Evolutionary conservation across 2,888 invertebrate genomes (phyloP).

Genomic region (Stenichneumon culpator): DNA sequence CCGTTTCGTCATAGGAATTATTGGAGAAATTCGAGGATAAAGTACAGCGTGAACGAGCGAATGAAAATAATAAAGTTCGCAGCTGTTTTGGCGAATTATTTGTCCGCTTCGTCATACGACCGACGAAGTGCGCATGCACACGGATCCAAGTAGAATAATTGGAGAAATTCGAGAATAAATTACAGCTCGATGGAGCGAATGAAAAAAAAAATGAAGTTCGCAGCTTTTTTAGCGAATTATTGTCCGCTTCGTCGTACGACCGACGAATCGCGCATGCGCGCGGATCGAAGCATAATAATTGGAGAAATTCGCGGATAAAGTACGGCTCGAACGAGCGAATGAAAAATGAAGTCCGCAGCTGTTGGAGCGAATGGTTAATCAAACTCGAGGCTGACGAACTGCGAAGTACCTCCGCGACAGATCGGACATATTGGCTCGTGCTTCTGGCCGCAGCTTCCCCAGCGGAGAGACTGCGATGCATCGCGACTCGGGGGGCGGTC

Average conservation of each 20-base stretch:
- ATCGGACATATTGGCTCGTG: not conserved
- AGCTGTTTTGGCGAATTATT: not conserved
- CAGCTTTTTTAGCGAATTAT: not conserved
- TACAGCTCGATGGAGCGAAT: not conserved
- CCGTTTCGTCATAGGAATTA: not conserved
- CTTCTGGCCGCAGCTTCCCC: slow-evolving; percentile 10
- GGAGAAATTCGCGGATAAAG: not conserved
- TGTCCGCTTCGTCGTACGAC: not conserved
- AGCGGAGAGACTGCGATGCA: slow-evolving; percentile 14
- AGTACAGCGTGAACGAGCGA: no score
- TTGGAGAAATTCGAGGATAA: not conserved
- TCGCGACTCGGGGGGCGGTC: slow-evolving; percentile 1
- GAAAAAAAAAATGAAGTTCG: not conserved
- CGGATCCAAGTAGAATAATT: no score
- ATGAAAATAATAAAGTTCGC: not conserved
- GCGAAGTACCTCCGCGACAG: not conserved
- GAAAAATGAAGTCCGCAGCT: not conserved
- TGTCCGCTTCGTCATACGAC: not conserved
- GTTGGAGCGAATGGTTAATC: not conserved
- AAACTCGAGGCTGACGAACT: not conserved
- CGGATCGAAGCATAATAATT: not conserved
- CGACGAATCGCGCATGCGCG: not conserved
- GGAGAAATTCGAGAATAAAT: not conserved
- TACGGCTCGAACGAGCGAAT: not conserved
- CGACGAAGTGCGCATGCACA: not conserved